Evolutionary conservation across 2,888 invertebrate species (phyloP).

Genomic region (Caenorhabditis sp.): DNA sequence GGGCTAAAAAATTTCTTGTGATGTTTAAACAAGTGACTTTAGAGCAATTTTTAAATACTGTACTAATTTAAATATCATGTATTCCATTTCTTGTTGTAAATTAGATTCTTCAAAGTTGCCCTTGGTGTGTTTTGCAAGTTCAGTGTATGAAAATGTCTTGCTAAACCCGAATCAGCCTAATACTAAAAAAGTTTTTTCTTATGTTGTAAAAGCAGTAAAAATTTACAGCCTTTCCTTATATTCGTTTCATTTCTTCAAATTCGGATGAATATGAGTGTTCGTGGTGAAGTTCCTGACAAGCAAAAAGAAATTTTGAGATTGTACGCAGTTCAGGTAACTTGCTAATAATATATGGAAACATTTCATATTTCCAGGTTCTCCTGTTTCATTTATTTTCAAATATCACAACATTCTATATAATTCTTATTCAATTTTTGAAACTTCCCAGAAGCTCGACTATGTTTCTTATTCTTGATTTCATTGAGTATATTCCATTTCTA

Average conservation of each 20-base stretch:
- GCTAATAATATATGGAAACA: neutral
- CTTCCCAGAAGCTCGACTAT: neutral
- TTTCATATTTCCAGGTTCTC: neutral
- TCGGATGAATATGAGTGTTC: neutral
- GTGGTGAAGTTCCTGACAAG: neutral
- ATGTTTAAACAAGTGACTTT: no score
- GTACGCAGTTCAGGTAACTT: neutral
- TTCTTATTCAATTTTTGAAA: neutral
- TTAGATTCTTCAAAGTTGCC: no score
- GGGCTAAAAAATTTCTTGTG: no score
- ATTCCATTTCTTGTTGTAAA: no score
- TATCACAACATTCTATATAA: neutral
- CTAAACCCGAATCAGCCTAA: no score
- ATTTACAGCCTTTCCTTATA: neutral
- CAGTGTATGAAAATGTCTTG: no score
- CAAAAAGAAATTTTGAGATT: neutral
- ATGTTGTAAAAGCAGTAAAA: no score
- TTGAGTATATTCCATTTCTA: neutral
- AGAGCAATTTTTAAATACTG: no score
- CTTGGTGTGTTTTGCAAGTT: no score
- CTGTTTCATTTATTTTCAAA: neutral
- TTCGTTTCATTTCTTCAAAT: neutral
- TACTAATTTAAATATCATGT: no score
- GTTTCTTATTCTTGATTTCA: neutral
- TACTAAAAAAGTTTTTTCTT: no score